Conservation (phyloP, 2,888 invertebrate species). For the Tachina fera region DNA sequence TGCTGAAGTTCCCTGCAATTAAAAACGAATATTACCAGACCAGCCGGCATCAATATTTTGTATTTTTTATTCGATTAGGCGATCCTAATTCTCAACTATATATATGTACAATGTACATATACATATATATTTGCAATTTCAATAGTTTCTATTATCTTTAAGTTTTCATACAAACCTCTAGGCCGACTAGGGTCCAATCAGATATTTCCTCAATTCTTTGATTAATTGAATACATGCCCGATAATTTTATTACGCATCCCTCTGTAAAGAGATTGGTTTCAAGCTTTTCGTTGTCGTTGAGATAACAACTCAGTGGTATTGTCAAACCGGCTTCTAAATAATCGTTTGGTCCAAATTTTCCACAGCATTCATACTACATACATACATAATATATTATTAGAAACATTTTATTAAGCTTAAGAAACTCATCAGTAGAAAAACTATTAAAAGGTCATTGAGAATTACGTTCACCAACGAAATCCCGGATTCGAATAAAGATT, state of each 20-base stretch:
- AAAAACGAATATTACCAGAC: too few species aligned
- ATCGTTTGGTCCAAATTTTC: conserved; percentile 76
- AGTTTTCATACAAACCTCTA: conserved; percentile 74
- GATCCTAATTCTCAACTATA: too few species aligned
- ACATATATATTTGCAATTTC: background rate
- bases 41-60: too few species aligned
- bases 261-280: conserved; percentile 73
- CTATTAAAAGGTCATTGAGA: too few species aligned
- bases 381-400: background rate
- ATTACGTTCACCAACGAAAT: too few species aligned
- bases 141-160: background rate
- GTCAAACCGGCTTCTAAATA: conserved; percentile 73
- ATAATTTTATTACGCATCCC: conserved; percentile 75
- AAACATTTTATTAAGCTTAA: background rate
- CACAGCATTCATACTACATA: conserved; percentile 75
- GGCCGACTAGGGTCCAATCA: conserved; percentile 78
- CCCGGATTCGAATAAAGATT: too few species aligned
- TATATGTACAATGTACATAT: too few species aligned
- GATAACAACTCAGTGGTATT: conserved; percentile 77
- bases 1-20: conserved; percentile 74
- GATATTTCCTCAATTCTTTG: conserved; percentile 76
- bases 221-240: conserved; percentile 72
- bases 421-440: too few species aligned
- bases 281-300: conserved; percentile 74
- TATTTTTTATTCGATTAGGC: too few species aligned